Evolutionary conservation across 2,797 vertebrate genomes (phyloP), one percentile per base, ranked within the genome.

Genomic region (Phataginus tricuspis): DNA sequence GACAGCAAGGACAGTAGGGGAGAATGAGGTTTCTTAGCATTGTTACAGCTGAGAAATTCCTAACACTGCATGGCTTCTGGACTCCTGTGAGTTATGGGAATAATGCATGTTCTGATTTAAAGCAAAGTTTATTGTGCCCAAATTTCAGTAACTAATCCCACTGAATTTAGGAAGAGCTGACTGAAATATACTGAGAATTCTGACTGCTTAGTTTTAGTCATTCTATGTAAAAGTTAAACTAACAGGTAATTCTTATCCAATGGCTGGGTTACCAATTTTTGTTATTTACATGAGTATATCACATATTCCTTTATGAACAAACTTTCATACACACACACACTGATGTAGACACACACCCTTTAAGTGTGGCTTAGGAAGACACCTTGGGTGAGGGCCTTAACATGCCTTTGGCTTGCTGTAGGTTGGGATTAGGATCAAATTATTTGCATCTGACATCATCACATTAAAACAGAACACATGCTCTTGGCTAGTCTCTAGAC

Each of bases 391-490:
- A 96, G 34, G 75, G 63, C 86, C 8, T 92, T 78, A 61, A 80
- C 12, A 29, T 91, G 86, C 13, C 57, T 96, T 63, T 53, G 45
- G 61, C 85, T 83, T 69, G 55, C 78, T 80, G 74, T 31, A 86
- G 61, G 51, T 25, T 82, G 19, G 61, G 57, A 87, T 82, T 90
- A 94, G 27, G 34, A 49, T 89, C 75, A 69, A 94, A 91, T 96
- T 93, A 49, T 91, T 93, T 91, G 61, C 39, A 53, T 94, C 83
- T 59, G 57, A 91, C n/a, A 59, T 23, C 42, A 87, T 23, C 61
- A 39, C 10, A 66, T 89, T 71, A 64, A 72, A 92, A 95, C 6
- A 88, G 82, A 95, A 96, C 61, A 96, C 91, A 93, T 61, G 34
- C 34, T 91, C 77, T 78, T 75, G 83, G 71, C 89, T 86, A 2